phyloP scores from a whole-genome alignment of 2,113 vertebrate species.

The Speoplatyrhinus poulsoni region DNA sequence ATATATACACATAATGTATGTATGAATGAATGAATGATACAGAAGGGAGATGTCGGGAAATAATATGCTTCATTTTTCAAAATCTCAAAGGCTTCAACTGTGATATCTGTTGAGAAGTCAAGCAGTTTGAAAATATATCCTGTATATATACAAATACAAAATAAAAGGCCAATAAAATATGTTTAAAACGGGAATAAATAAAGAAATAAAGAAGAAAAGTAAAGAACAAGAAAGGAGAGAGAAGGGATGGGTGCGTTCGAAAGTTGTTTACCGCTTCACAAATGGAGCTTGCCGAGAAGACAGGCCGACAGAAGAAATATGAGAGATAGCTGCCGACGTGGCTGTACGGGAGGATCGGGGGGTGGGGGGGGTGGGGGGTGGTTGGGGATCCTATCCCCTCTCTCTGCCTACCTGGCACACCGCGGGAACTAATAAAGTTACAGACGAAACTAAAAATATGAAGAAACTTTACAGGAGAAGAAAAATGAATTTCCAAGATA shows the following conservation, averaged over 20 bases:
- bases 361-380: too few species aligned
- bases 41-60: constrained; percentile 67
- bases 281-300: constrained; percentile 34
- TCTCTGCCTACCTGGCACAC: constrained; percentile 66
- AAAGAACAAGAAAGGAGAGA: constrained; percentile 57
- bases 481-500: constrained; percentile 63
- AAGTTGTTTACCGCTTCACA: constrained; percentile 74
- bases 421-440: constrained; percentile 29
- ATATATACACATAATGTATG: neutral
- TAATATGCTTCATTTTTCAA: constrained; percentile 78
- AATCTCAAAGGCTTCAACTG: constrained; percentile 67
- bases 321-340: constrained; percentile 70
- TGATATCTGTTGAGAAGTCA: constrained; percentile 75
- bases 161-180: constrained; percentile 5
- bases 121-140: constrained; percentile 65
- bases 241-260: constrained; percentile 65
- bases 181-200: neutral
- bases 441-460: constrained; percentile 62
- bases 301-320: constrained; percentile 59
- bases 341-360: constrained; percentile 42
- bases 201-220: constrained; percentile 3
- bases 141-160: constrained; percentile 54
- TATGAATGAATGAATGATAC: neutral
- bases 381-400: constrained; percentile 28
- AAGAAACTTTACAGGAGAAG: constrained; percentile 66